Percentiles rank a stretch among this genome's conserved stretches.
These are phyloP conservation scores for Plutomurus gul DNA, from an alignment of 1,140 invertebrate genomes.

Conservation along the genomic window DNA sequence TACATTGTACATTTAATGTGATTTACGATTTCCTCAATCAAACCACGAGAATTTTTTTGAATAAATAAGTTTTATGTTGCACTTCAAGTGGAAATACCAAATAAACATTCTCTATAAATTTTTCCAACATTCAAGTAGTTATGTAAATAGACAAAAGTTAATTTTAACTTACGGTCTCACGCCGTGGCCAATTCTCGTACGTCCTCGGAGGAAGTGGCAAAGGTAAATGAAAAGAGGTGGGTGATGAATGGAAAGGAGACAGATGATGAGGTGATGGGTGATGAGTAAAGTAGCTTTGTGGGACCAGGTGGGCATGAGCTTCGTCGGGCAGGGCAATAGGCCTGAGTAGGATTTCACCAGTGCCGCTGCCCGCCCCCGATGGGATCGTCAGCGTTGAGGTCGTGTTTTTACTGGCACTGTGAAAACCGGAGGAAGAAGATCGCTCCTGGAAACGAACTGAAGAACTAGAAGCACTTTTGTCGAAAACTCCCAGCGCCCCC, in stretches of 20 bases:
- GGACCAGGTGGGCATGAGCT: constrained; percentile 28
- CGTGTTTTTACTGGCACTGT: constrained; percentile 53
- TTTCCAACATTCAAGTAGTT: too few species aligned
- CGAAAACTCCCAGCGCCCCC: not conserved
- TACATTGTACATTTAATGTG: too few species aligned
- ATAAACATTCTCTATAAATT: too few species aligned
- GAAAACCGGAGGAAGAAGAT: constrained; percentile 52
- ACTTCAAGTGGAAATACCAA: too few species aligned
- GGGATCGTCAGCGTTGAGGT: constrained; percentile 38
- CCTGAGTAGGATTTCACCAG: constrained; percentile 50
- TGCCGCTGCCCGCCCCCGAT: constrained; percentile 39
- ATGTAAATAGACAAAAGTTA: too few species aligned
- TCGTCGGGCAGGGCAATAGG: constrained; percentile 51
- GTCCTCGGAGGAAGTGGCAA: constrained; percentile 43
- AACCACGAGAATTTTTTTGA: too few species aligned
- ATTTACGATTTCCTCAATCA: too few species aligned
- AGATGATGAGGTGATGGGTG: constrained; percentile 15
- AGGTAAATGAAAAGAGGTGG: constrained; percentile 2
- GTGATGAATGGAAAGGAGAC: constrained; percentile 29
- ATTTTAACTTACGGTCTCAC: too few species aligned
- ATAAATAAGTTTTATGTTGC: too few species aligned
- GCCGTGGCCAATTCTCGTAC: constrained; percentile 52
- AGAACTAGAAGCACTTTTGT: constrained; percentile 43
- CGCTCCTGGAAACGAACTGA: constrained; percentile 46
- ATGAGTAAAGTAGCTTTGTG: constrained; percentile 22